Evolutionary conservation across 2,113 vertebrate genomes (phyloP).

Genomic region (Bothrops jararaca): DNA sequence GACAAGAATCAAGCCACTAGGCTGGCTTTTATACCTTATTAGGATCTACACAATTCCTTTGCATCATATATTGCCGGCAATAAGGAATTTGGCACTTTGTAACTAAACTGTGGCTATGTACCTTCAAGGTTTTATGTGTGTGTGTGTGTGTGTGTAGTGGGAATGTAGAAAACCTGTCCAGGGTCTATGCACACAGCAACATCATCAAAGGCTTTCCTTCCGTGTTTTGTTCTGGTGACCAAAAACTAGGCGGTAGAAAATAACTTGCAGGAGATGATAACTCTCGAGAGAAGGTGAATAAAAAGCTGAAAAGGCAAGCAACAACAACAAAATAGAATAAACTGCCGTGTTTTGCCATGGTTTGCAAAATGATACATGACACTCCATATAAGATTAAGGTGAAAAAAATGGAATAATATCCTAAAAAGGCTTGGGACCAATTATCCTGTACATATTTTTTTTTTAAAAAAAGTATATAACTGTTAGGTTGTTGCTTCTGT

Average conservation of each 20-base stretch:
- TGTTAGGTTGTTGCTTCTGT: neutral
- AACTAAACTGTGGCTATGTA: neutral
- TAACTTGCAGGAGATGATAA: neutral
- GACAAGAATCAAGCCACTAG: neutral
- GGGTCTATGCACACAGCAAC: neutral
- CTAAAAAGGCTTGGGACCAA: rapidly evolving
- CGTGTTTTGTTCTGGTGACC: neutral
- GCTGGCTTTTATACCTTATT: neutral
- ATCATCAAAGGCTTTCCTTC: neutral
- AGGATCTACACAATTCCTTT: neutral
- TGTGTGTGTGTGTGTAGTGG: too few species aligned
- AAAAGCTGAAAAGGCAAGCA: neutral
- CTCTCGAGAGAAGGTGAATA: neutral
- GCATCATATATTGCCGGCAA: neutral
- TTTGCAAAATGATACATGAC: neutral
- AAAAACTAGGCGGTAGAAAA: neutral
- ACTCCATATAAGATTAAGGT: neutral
- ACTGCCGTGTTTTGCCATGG: neutral
- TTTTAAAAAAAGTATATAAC: neutral
- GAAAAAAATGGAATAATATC: neutral
- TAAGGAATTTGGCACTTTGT: neutral
- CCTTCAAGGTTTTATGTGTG: neutral
- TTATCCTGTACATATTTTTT: neutral
- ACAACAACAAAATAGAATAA: neutral
- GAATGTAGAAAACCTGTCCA: neutral